These are phyloP conservation scores for Parascotia fuliginaria DNA, from an alignment of 2,888 invertebrate genomes.

Conservation along the genomic window DNA sequence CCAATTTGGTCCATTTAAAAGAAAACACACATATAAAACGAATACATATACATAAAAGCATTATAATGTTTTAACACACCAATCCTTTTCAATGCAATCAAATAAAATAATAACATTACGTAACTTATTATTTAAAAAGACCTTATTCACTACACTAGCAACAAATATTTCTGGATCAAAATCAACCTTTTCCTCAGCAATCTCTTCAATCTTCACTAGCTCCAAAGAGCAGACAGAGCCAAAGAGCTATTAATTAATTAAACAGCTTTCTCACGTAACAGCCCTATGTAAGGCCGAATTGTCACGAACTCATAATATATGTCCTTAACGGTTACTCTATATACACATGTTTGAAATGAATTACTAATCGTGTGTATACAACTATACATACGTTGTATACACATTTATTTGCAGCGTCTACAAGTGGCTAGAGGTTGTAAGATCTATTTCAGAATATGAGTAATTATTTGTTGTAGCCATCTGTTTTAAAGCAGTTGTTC, in stretches of 20 bases:
- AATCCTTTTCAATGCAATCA: no score
- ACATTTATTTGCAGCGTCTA: neutral
- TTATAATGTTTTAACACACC: no score
- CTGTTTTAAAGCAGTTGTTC: neutral
- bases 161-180: no score
- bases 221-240: no score
- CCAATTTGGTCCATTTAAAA: no score
- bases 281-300: conserved; percentile 31
- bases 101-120: no score
- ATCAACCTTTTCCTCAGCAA: no score
- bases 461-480: neutral
- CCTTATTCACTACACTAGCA: no score
- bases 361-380: conserved; percentile 1
- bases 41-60: no score
- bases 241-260: neutral
- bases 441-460: conserved; percentile 8
- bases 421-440: neutral
- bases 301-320: conserved; percentile 31
- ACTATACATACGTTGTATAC: neutral
- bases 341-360: conserved; percentile 6
- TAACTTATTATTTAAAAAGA: no score
- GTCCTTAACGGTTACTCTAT: conserved; percentile 20
- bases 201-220: no score
- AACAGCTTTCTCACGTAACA: conserved; percentile 5
- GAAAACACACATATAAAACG: no score